A percentile compares a stretch with the other conserved stretches of the same genome.
Conservation (phyloP, 2,888 invertebrate species). For the Eupithecia dodoneata region DNA sequence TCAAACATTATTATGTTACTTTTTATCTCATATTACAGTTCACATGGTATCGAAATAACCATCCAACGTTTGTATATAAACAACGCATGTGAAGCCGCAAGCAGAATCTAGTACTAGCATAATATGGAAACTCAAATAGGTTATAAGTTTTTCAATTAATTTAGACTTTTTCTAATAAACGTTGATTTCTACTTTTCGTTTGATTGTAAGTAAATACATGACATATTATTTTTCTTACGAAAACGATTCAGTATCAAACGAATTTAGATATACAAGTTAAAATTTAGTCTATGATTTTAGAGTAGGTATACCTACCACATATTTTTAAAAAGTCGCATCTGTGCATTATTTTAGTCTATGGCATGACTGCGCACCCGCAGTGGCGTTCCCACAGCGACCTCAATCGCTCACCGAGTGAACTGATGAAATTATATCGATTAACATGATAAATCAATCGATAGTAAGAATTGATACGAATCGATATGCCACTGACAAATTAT, state of each 20-base stretch:
- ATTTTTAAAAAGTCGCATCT: not conserved
- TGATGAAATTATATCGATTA: constrained; percentile 84
- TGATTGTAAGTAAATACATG: not conserved
- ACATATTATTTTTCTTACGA: not conserved
- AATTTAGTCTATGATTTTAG: not conserved
- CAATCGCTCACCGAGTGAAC: constrained; percentile 76
- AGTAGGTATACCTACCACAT: not conserved
- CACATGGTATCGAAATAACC: too few relatives aligned
- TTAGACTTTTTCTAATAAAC: not conserved
- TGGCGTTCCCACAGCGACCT: constrained; percentile 80
- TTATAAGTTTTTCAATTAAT: not conserved
- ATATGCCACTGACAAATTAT: constrained; percentile 80
- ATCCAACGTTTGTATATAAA: too few relatives aligned
- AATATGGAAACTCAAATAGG: too few relatives aligned
- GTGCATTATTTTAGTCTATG: constrained; percentile 48
- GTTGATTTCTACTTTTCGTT: not conserved
- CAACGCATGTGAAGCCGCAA: too few relatives aligned
- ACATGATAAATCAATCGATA: constrained; percentile 80
- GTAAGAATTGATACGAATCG: constrained; percentile 65
- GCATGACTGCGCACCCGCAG: constrained; percentile 77
- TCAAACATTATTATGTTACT: too few relatives aligned
- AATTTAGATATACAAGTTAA: not conserved
- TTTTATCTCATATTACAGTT: too few relatives aligned
- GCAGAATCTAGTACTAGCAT: too few relatives aligned
- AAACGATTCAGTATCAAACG: not conserved